A percentile compares a stretch with the other conserved stretches of the same genome.
Evolutionary conservation across 23 tunicate genomes (phyloP).

Genomic region (Diplosoma virens): DNA sequence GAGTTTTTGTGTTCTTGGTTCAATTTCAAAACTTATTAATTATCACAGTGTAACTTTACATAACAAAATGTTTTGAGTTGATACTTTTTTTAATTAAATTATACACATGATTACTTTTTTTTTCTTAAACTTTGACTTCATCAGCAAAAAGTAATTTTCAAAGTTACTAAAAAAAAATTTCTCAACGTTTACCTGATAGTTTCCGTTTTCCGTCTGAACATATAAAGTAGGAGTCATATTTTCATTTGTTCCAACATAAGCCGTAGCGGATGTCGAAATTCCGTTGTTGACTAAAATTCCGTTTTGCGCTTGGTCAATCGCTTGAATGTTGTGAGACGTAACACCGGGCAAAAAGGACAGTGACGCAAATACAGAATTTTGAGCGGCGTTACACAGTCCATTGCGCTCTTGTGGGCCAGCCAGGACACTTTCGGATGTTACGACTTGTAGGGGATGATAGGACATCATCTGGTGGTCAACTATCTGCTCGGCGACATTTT

Average conservation of each 20-base stretch:
- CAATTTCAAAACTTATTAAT: background rate
- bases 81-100: too few relatives aligned
- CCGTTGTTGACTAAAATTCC: background rate
- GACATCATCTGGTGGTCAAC: slow-evolving; percentile 13
- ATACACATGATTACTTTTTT: too few relatives aligned
- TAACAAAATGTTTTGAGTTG: too few relatives aligned
- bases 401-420: slow-evolving; percentile 11
- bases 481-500: slow-evolving; percentile 3
- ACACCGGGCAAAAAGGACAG: slow-evolving; percentile 17
- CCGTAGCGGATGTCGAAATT: background rate
- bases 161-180: background rate
- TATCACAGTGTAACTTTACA: too few relatives aligned
- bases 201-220: slow-evolving; percentile 73
- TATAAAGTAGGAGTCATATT: slow-evolving; percentile 20
- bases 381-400: slow-evolving; percentile 11
- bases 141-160: too few relatives aligned
- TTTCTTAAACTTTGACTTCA: too few relatives aligned
- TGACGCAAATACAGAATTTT: background rate
- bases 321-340: slow-evolving; percentile 14
- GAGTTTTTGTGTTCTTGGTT: background rate
- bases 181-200: slow-evolving; percentile 34
- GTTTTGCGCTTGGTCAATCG: background rate
- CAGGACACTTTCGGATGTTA: slow-evolving; percentile 23
- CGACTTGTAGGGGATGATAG: slow-evolving; percentile 50
- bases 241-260: background rate